Conservation (phyloP, 2,797 vertebrate genomes). For the Carapus acus region DNA sequence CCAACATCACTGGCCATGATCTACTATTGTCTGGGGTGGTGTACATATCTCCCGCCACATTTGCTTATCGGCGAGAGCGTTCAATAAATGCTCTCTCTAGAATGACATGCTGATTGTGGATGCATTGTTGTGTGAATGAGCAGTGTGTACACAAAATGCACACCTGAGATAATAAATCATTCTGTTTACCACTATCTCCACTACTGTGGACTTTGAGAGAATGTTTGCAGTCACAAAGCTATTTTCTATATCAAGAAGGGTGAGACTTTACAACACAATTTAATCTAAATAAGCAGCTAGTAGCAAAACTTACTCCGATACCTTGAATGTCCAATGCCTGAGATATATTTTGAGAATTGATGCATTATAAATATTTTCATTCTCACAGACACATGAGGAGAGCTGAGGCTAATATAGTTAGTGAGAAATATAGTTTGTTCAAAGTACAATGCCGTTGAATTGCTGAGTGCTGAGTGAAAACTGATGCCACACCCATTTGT, state of each 20-base stretch:
- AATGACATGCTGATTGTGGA: background rate
- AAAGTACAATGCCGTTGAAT: background rate
- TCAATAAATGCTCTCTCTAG: background rate
- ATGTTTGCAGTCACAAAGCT: background rate
- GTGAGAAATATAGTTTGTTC: background rate
- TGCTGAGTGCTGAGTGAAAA: slow-evolving; percentile 22
- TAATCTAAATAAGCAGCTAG: too few relatives aligned
- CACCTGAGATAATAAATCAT: slow-evolving; percentile 16
- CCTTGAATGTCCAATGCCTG: too few relatives aligned
- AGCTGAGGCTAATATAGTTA: background rate
- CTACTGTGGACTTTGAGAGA: slow-evolving; percentile 35
- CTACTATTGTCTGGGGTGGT: too few relatives aligned
- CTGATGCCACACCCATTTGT: slow-evolving; percentile 19
- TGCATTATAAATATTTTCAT: too few relatives aligned
- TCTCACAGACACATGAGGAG: background rate
- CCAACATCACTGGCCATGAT: too few relatives aligned
- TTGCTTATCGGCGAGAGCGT: background rate
- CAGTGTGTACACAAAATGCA: background rate
- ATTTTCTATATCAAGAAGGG: background rate
- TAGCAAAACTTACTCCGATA: too few relatives aligned
- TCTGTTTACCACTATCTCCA: background rate
- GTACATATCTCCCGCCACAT: background rate
- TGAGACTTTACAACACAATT: background rate
- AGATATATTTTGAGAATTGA: too few relatives aligned
- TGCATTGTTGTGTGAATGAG: background rate